Conservation (phyloP, 2,888 invertebrate species). For the Tupiocoris notatus region DNA sequence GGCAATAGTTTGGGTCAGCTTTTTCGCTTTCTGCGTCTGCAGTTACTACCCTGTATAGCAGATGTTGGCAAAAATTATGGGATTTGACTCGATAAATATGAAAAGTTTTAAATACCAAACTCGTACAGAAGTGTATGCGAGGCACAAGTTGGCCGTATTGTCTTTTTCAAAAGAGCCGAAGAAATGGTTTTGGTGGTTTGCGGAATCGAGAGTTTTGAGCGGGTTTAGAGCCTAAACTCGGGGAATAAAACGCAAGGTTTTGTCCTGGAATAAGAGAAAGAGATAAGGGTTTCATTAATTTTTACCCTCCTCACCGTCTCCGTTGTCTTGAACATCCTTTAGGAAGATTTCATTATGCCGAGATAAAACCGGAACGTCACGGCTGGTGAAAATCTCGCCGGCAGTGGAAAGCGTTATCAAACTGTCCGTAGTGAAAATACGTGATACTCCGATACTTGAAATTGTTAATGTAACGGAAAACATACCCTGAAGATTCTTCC, state of each 20-base stretch:
- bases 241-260: slow-evolving; percentile 9
- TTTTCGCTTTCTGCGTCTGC: no score
- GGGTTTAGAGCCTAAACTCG: not conserved
- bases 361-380: not conserved
- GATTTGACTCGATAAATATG: slow-evolving; percentile 11
- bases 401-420: not conserved
- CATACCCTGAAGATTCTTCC: no score
- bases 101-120: slow-evolving; percentile 15
- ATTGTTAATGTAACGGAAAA: no score
- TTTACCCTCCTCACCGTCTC: slow-evolving; percentile 5
- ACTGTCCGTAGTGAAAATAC: no score
- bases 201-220: not conserved
- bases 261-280: not conserved
- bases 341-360: slow-evolving; percentile 21
- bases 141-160: not conserved
- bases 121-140: not conserved
- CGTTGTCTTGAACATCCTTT: not conserved
- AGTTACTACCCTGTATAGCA: not conserved
- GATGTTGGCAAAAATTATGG: not conserved
- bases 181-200: not conserved
- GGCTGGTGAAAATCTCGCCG: not conserved
- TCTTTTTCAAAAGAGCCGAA: not conserved
- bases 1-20: not conserved
- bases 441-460: no score
- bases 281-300: slow-evolving; percentile 37